Conservation (phyloP, 2,113 vertebrate species). For the Himantopus leucocephalus region DNA sequence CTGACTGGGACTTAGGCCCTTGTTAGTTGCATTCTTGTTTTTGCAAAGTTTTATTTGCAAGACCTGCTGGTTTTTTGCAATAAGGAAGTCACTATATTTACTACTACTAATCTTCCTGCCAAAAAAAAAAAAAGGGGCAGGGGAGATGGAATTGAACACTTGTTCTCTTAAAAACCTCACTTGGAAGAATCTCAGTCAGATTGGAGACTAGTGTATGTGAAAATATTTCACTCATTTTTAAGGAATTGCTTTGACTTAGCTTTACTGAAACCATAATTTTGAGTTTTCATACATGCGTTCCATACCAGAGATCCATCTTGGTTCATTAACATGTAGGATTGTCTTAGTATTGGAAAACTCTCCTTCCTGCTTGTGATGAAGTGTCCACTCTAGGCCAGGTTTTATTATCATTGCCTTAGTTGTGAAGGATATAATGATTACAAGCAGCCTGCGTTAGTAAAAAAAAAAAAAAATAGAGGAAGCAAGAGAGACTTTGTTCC, state of each 20-base stretch:
- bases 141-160: background rate
- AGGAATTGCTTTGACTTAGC: constrained; percentile 25
- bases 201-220: background rate
- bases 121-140: background rate
- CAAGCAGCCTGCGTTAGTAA: constrained; percentile 41
- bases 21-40: constrained; percentile 9
- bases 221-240: background rate
- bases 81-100: constrained; percentile 58
- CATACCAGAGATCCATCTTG: background rate
- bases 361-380: background rate
- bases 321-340: background rate
- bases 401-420: background rate
- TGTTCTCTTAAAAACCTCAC: constrained; percentile 37
- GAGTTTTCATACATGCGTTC: background rate
- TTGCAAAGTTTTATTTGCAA: constrained; percentile 20
- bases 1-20: background rate
- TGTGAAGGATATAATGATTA: constrained; percentile 30
- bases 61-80: background rate
- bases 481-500: constrained; percentile 56
- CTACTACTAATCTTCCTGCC: constrained; percentile 22
- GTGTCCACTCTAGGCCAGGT: background rate
- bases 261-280: background rate
- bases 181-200: constrained; percentile 17
- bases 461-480: constrained; percentile 43
- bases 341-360: background rate